Evolutionary conservation across 2,888 invertebrate species (phyloP), one percentile per base, ranked within the genome.

Genomic region (Conchocele bisecta): DNA sequence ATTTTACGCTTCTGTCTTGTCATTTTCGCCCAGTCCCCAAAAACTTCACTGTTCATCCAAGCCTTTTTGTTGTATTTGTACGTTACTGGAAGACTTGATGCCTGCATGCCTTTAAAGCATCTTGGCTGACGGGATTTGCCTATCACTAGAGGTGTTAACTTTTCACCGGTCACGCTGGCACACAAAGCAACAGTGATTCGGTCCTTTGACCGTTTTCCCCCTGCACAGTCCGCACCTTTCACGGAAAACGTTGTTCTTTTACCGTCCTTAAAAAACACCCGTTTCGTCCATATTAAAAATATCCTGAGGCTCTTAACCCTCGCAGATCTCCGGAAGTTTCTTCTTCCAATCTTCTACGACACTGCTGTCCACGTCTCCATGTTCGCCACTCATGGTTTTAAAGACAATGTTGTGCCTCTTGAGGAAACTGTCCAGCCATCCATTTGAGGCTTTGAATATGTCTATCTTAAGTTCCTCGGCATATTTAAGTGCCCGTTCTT

Each of bases 61-160:
- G 70, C 72, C 29, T 69, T 73, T 22, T 61, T 63, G 54, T 79
- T 79, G n/a, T 42, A 35, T 5, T 66, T 29, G 41, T 79, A 79
- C 6, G 24, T 28, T 0, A 73, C 75, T 0, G 69, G 71, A n/a
- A 78, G 58, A 1, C 48, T 60, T 17, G 57, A 29, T 6, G 48
- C 9, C n/a, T 53, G 33, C 6, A 75, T 54, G 24, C 13, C 33
- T 11, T 29, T 51, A 31, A 75, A 70, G 50, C 75, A 75, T 20
- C 70, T 61, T 22, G 75, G 75, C 11, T 53, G 41, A 7, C 29
- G 41, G 4, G 73, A 73, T 48, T 70, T 73, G 0, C 63, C 69
- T 26, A 77, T 77, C 9, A 77, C 58, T 5, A 77, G 26, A 1
- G 73, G 71, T 29, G 31, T 60, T 2, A 66, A 24, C 29, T 66